Evolutionary conservation across 2,888 invertebrate genomes (phyloP), one percentile per base, ranked within the genome.

Genomic region (Catocala fraxini): DNA sequence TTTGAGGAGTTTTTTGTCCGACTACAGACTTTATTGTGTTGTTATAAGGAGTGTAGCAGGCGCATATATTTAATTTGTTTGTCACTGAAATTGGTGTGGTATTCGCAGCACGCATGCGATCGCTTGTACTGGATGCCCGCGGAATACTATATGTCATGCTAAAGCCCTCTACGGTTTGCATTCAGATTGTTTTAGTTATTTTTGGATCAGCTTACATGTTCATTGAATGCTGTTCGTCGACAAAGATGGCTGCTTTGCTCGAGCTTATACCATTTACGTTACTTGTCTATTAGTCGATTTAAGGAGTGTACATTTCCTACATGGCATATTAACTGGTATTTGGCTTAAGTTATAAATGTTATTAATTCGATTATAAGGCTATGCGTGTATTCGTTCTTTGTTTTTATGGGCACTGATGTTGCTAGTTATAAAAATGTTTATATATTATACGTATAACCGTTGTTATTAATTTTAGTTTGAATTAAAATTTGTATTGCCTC

Each of bases 161-260:
- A 84, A 82, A 84, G 76, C 87, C 85, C 75, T 85, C 77, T 88
- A 89, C 81, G 88, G 89, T 75, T 74, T 81, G 88, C 84, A 88
- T 89, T 88, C 82, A 85, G 86, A 90, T 88, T 84, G 85, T 83
- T 87, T 87, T 83, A 80, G 82, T 87, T 88, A 85, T 89, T 89
- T 89, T 86, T 83, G 81, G 79, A 82, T 80, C 71, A 71, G 73
- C 71, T 77, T 79, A 80, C 76, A 80, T 74, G 53, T 63, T 76
- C 64, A 73, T 74, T 74, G 68, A 68, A 71, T 71, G 59, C 57
- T 53, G 59, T 69, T 39, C 39, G 25, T 73, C 53, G 43, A 68
- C 68, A 48, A 64, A 73, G 62, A 73, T 72, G 72, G 71, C 59
- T 46, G 54, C 49, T 64, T 49, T 55, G 52, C 43, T 49, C 10